A percentile compares a stretch with the other conserved stretches of the same genome.
Conservation (phyloP, 2,888 invertebrate genomes). For the Rosalia funebris region DNA sequence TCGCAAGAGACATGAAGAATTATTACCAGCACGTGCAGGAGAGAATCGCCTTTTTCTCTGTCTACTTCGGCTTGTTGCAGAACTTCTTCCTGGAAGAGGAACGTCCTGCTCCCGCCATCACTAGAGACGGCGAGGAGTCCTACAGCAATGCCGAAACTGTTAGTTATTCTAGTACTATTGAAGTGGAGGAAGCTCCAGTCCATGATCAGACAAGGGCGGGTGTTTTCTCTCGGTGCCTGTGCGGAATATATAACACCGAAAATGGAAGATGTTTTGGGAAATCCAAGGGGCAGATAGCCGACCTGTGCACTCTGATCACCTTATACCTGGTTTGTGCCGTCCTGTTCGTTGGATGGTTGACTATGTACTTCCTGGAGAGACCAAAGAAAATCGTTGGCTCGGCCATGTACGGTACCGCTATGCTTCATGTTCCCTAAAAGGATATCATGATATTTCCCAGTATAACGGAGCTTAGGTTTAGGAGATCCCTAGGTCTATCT, state of each 20-base stretch:
- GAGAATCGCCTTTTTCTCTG: neutral
- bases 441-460: neutral
- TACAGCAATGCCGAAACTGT: neutral
- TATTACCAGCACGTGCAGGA: neutral
- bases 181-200: neutral
- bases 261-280: constrained; percentile 2
- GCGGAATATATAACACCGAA: neutral
- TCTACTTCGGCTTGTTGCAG: neutral
- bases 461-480: neutral
- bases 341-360: neutral
- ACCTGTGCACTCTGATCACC: neutral
- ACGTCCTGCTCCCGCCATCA: neutral
- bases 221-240: neutral
- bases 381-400: neutral
- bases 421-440: neutral
- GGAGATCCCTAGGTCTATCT: neutral
- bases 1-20: neutral
- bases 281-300: neutral
- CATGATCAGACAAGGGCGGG: neutral
- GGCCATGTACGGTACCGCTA: neutral
- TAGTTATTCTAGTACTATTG: constrained; percentile 2
- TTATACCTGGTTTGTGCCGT: neutral
- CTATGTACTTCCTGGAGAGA: neutral
- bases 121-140: neutral
- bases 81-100: neutral